Conservation (phyloP, 2,113 vertebrate genomes). For the Lota lota region DNA sequence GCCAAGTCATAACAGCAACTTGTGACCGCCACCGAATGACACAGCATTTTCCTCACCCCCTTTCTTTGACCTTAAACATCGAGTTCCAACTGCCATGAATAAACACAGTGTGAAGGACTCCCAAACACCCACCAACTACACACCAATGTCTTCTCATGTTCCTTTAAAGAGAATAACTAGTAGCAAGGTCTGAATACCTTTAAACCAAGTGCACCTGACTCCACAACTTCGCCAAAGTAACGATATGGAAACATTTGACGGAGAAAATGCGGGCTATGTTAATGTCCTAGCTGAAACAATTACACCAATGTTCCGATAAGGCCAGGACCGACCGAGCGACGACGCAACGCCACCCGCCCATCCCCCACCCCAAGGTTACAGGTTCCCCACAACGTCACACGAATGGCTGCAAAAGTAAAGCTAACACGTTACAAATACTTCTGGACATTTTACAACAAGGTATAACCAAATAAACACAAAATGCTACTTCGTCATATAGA, state of each 20-base stretch:
- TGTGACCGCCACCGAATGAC: conserved; percentile 54
- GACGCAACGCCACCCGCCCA: conserved; percentile 65
- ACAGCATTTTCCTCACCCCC: conserved; percentile 50
- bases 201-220: no score
- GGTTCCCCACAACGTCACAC: conserved; percentile 63
- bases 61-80: background rate
- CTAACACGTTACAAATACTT: background rate
- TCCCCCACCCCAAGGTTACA: conserved; percentile 78
- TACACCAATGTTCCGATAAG: background rate
- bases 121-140: no score
- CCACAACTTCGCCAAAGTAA: no score
- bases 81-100: background rate
- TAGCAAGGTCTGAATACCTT: no score
- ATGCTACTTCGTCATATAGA: background rate
- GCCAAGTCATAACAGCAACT: background rate
- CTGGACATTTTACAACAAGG: background rate
- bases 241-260: background rate
- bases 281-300: background rate
- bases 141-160: no score
- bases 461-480: background rate
- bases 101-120: background rate
- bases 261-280: no score
- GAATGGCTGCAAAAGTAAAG: conserved; percentile 16
- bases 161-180: no score
- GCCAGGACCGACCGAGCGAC: conserved; percentile 24